Evolutionary conservation across 2,113 vertebrate species (phyloP).

Genomic region (Oryzias celebensis): DNA sequence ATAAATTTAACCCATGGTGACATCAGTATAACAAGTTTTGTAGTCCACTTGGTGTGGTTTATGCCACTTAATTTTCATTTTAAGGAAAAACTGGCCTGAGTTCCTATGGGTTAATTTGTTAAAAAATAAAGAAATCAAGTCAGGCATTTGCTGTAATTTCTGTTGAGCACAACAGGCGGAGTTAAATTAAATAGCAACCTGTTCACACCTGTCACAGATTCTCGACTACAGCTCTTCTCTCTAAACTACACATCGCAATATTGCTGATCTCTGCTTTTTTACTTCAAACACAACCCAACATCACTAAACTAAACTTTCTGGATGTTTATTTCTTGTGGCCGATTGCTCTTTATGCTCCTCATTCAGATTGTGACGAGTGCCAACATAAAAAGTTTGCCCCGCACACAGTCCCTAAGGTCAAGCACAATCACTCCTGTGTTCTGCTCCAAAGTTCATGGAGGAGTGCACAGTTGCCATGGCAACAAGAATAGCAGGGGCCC

Average conservation of each 20-base stretch:
- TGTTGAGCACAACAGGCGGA: background rate
- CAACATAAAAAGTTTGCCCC: slow-evolving; percentile 52
- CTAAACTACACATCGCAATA: background rate
- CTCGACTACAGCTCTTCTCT: slow-evolving; percentile 11
- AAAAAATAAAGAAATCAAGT: background rate
- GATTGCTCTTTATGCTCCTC: background rate
- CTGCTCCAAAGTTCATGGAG: slow-evolving; percentile 71
- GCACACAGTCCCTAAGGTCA: slow-evolving; percentile 52
- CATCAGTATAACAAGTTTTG: too few species aligned
- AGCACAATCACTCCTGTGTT: slow-evolving; percentile 60
- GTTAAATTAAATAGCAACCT: slow-evolving; percentile 9
- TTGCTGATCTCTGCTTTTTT: background rate
- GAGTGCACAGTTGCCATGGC: slow-evolving; percentile 62
- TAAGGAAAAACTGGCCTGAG: background rate
- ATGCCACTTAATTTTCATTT: too few species aligned
- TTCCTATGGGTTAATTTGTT: too few species aligned
- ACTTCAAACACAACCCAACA: background rate
- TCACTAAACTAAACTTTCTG: background rate
- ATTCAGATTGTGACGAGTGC: background rate
- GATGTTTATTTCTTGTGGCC: background rate
- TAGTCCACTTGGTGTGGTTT: too few species aligned
- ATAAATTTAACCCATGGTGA: too few species aligned
- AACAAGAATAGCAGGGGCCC: slow-evolving; percentile 43
- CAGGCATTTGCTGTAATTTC: background rate
- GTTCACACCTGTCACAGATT: slow-evolving; percentile 31